Evolutionary conservation across 1,140 invertebrate species (phyloP).

Genomic region (Rhagoletis zephyria): DNA sequence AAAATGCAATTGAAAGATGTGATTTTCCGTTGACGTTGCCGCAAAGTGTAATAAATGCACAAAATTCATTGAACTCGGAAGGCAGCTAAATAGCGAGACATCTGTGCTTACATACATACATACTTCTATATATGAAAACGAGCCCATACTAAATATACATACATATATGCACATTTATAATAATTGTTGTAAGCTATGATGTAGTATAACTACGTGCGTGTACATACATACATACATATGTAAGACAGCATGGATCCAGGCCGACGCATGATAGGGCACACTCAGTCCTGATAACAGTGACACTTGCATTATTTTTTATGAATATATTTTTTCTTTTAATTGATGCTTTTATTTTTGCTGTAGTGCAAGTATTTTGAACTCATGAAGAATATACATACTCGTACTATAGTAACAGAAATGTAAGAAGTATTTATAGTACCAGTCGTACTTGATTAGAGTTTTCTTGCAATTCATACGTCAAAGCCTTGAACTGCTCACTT

Average conservation of each 20-base stretch:
- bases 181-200: not conserved
- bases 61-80: conserved; percentile 47
- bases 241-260: not conserved
- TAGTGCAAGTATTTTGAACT: too few relatives aligned
- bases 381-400: too few relatives aligned
- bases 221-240: not conserved
- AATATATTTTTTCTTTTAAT: too few relatives aligned
- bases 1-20: not conserved
- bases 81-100: not conserved
- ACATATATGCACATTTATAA: not conserved
- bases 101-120: not conserved
- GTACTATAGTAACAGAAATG: too few relatives aligned
- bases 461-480: too few relatives aligned
- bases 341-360: too few relatives aligned
- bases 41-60: not conserved
- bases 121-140: not conserved
- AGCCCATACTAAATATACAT: not conserved
- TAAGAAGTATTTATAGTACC: too few relatives aligned
- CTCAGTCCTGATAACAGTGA: not conserved
- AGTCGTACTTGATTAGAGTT: too few relatives aligned
- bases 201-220: not conserved
- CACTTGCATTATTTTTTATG: too few relatives aligned
- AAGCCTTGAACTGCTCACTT: too few relatives aligned
- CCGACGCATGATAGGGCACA: not conserved
- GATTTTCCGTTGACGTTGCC: not conserved